Base-by-base conservation (phyloP, 2,888 invertebrate genomes). In the Willowsia nigromaculata region DNA sequence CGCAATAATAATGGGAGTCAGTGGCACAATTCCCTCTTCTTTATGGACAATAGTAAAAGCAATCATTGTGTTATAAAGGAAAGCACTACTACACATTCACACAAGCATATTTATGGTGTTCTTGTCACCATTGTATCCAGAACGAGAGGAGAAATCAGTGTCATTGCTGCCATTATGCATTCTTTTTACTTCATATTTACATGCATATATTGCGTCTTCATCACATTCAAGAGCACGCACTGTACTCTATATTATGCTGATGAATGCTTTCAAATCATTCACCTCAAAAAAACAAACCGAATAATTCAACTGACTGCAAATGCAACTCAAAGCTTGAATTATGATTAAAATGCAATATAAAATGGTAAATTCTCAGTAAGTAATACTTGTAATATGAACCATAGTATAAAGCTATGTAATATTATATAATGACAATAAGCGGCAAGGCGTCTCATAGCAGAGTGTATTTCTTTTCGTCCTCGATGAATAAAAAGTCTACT, bases 71-170 rank as follows among this genome's bases (percentile, higher is more conserved):
- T n/a, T 56, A 56, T 56, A 84, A 37, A 86, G 76, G 50, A 80
- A 27, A 76, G 15, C 9, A 22, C 11, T 50, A 22, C 76, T 43
- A 50, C 40, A 68, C 78, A 80, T n/a, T 40, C 76, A 76, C 25
- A 76, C 53, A 40, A 50, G 53, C 37, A 53, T 25, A 47, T 30
- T 30, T 68, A 68, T 40, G 33, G 71, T 53, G 71, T 43, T 47
- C 59, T 62, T 27, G 50, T 71, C 13, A 50, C 83, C 25, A 76
- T 85, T 85, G 85, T 85, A 13, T 18, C 30, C 76, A 27, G 40
- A 18, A 86, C 78, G 80, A 68, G 78, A 68, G 78, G 80, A 78
- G 80, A 86, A 86, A 78, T 86, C 85, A 78, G 68, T 86, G 80
- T 78, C 85, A 86, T 78, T 86, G 65, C 78, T 86, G 27, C 80